phyloP scores from a whole-genome alignment of 2,113 vertebrate species.

The Megaceryle maxima region DNA sequence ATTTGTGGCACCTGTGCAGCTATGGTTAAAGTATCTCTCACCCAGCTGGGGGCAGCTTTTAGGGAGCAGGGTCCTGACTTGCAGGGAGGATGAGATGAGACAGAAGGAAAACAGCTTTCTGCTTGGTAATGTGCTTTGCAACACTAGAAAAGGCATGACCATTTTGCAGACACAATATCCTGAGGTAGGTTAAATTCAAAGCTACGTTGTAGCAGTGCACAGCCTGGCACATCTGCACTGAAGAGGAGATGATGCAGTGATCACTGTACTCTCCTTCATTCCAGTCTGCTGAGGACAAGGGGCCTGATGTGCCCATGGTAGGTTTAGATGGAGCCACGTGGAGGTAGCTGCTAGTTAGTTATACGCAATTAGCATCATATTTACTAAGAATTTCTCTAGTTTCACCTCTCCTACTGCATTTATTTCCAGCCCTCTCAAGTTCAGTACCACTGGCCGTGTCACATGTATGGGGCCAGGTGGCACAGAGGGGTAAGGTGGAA shows the following conservation, averaged over 20 bases:
- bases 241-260: neutral
- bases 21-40: neutral
- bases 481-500: neutral
- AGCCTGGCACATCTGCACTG: neutral
- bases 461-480: rapidly evolving
- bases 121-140: rapidly evolving
- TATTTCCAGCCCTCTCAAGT: neutral
- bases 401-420: neutral
- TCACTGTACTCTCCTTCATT: neutral
- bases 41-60: rapidly evolving
- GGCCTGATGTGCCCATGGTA: rapidly evolving
- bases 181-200: neutral
- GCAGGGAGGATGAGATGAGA: neutral
- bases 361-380: neutral
- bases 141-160: neutral
- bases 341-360: neutral
- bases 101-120: neutral
- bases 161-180: neutral
- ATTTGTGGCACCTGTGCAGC: neutral
- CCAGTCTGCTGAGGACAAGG: neutral
- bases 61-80: neutral
- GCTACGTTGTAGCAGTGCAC: rapidly evolving
- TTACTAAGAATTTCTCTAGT: neutral
- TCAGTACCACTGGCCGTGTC: neutral
- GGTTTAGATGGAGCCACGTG: rapidly evolving